These are phyloP conservation scores for Mesoligia furuncula DNA, from an alignment of 2,888 invertebrate genomes.

Conservation along the genomic window DNA sequence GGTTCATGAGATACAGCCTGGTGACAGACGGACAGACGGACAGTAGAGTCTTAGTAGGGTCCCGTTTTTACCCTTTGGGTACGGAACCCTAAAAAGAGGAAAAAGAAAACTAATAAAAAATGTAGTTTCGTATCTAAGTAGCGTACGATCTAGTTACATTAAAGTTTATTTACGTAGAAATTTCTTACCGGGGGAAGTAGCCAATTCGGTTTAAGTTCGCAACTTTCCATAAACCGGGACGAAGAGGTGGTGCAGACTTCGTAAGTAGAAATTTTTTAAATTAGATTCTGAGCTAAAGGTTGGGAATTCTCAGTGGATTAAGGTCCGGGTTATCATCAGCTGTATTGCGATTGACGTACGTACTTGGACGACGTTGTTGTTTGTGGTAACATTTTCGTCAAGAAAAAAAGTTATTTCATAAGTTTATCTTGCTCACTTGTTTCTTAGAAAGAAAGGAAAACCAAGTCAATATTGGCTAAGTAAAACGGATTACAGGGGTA, in stretches of 20 bases:
- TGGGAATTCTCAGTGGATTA: constrained; percentile 30
- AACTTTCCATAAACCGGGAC: constrained; percentile 53
- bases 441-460: constrained; percentile 23
- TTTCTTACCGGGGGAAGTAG: constrained; percentile 40
- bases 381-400: background rate
- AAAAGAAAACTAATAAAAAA: constrained; percentile 28
- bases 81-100: background rate
- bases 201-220: constrained; percentile 60
- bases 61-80: too few species aligned
- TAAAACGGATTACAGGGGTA: constrained; percentile 33
- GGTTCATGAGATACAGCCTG: too few species aligned
- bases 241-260: constrained; percentile 29
- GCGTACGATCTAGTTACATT: constrained; percentile 41
- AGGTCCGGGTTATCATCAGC: constrained; percentile 32
- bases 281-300: constrained; percentile 49
- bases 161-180: constrained; percentile 52
- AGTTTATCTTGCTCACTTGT: constrained; percentile 9
- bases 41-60: too few species aligned
- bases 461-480: constrained; percentile 13
- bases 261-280: constrained; percentile 55
- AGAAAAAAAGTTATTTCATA: constrained; percentile 19
- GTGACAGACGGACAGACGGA: too few species aligned
- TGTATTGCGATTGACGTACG: constrained; percentile 9
- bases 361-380: constrained; percentile 17
- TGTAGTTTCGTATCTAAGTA: constrained; percentile 30